Evolutionary conservation across 2,113 vertebrate species (phyloP).

Genomic region (Ciconia maguari): DNA sequence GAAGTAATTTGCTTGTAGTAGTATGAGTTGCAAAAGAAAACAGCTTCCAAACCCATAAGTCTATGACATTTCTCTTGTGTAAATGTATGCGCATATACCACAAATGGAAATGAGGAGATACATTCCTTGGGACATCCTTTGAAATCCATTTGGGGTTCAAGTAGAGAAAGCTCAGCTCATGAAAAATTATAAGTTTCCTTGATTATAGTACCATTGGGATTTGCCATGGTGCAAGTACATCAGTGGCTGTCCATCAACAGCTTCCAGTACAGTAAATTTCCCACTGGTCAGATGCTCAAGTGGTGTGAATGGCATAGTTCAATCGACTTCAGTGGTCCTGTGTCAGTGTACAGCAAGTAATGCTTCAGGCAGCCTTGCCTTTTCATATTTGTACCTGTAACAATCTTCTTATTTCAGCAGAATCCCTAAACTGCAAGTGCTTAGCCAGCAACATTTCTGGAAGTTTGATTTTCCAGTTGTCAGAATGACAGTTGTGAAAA

Average conservation of each 20-base stretch:
- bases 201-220: background rate
- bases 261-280: background rate
- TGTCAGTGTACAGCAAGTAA: background rate
- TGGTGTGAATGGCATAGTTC: background rate
- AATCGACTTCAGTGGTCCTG: background rate
- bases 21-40: background rate
- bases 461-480: background rate
- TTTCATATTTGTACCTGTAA: background rate
- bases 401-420: background rate
- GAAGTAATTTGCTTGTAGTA: background rate
- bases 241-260: background rate
- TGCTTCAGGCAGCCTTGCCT: background rate
- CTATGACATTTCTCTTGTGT: background rate
- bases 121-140: background rate
- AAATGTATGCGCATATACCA: rapidly evolving
- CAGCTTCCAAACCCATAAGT: background rate
- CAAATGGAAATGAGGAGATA: background rate
- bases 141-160: background rate
- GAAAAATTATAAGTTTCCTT: background rate
- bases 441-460: background rate
- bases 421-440: background rate
- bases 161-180: background rate
- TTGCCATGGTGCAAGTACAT: background rate
- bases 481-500: background rate
- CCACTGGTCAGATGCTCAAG: background rate